Conservation (phyloP, 2,797 vertebrate species). For the Sorex maritimensis region DNA sequence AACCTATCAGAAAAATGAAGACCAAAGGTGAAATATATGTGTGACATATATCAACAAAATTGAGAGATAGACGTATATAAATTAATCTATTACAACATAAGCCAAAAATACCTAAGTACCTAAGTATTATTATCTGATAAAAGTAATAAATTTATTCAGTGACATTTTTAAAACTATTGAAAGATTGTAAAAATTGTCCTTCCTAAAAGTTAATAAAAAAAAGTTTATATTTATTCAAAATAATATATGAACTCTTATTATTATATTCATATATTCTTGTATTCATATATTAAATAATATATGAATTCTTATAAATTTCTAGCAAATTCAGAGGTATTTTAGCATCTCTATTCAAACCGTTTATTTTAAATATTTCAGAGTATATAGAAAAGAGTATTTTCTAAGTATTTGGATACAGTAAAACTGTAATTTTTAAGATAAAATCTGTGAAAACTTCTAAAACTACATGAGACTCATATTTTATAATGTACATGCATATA, state of each 20-base stretch:
- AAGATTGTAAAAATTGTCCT: too few species aligned
- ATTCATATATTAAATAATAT: too few species aligned
- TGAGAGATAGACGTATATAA: slow-evolving; percentile 11
- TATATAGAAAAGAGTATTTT: not conserved
- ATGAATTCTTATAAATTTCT: too few species aligned
- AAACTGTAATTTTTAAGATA: not conserved
- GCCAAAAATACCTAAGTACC: too few species aligned
- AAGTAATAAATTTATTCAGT: too few species aligned
- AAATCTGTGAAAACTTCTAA: not conserved
- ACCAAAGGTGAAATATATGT: not conserved
- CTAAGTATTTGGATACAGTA: not conserved
- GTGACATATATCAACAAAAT: not conserved
- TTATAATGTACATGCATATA: not conserved
- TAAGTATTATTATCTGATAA: not conserved
- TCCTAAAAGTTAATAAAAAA: too few species aligned
- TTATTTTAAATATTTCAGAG: not conserved
- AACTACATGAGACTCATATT: not conserved
- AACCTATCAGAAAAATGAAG: not conserved
- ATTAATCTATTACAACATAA: not conserved
- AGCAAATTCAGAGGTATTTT: not conserved
- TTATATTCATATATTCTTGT: too few species aligned
- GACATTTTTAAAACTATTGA: too few species aligned
- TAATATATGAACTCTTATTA: too few species aligned
- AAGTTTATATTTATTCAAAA: too few species aligned
- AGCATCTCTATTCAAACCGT: not conserved